Evolutionary conservation across 2,113 vertebrate species (phyloP), one percentile per base, ranked within the genome.

Genomic region (Nettapus auritus): DNA sequence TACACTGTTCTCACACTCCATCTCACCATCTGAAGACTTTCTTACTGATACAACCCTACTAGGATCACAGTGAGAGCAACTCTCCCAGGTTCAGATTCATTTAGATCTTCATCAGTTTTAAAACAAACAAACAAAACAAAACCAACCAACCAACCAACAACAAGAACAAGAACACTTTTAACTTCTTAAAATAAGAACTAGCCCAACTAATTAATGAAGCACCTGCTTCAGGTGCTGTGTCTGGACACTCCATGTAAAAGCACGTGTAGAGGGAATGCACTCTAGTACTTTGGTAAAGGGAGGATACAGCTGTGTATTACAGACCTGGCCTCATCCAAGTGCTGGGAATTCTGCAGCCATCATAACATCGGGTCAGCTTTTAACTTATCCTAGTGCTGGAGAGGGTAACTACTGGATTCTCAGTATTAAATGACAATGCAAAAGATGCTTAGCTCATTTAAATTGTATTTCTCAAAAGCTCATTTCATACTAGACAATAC

Each of bases 41-140:
- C 8, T 56, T 11, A 7, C 25, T 93, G 33, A 78, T 38, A 75
- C 13, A 73, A 8, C 7, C 7, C 8, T 53, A 11, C 13, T 1
- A 0, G n/a, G 16, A 40, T 1, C 0, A 0, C 23, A 44, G 33
- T 16, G 36, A 46, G 11, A 67, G 16, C 26, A 48, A 6, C 8
- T 55, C 28, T 48, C 19, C 25, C 5, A 9, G n/a, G 19, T n/a
- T 19, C 33, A 25, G 18, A 36, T n/a, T 29, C 9, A 57, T 18
- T 80, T 36, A 29, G 33, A 59, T 28, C 3, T 2, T 33, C 40
- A 5, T 11, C 34, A 89, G 4, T 11, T 63, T 26, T 28, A 63
- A 63, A 63, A 31, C 28, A 28, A 56, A 44, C 42, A 53, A 53
- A 53, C 50, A 50, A 36, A 62, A 38, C 50, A 6, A 48, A 50